Evolutionary conservation across 1,140 invertebrate species (phyloP).

Genomic region (Zaprionus davidi): DNA sequence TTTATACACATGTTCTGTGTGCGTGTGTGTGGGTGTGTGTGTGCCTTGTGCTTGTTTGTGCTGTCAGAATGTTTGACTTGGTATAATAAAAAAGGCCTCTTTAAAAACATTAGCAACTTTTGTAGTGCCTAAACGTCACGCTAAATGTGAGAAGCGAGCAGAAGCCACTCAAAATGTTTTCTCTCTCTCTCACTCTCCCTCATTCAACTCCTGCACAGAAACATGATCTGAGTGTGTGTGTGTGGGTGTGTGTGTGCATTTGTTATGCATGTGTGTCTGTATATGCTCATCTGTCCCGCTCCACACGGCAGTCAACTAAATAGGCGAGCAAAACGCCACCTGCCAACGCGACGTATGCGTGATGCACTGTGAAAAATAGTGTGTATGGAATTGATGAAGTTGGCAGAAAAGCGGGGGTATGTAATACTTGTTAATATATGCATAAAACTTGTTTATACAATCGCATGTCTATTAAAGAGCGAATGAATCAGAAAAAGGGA

Average conservation of each 20-base stretch:
- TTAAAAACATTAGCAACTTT: constrained; percentile 83
- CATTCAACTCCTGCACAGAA: constrained; percentile 35
- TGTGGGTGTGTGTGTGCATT: constrained; percentile 3
- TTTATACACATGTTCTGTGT: background rate
- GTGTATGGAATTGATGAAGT: background rate
- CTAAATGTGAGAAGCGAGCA: constrained; percentile 56
- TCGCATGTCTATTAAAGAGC: too few relatives aligned
- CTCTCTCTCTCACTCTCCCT: background rate
- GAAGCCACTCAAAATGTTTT: constrained; percentile 38
- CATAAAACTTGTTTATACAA: too few relatives aligned
- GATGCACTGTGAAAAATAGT: constrained; percentile 50
- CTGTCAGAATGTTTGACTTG: constrained; percentile 81
- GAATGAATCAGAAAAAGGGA: too few relatives aligned
- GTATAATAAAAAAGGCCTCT: constrained; percentile 82
- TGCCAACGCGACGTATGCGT: constrained; percentile 59
- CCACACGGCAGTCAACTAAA: constrained; percentile 46
- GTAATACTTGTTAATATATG: background rate
- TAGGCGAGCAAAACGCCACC: constrained; percentile 60
- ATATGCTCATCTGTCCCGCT: constrained; percentile 17
- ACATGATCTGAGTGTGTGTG: background rate
- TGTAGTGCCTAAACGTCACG: constrained; percentile 74
- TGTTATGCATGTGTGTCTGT: constrained; percentile 20
- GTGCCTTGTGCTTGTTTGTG: constrained; percentile 53
- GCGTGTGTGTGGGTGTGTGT: constrained; percentile 34
- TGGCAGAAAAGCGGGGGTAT: background rate